Percentiles rank a stretch among this genome's conserved stretches.
phyloP scores from a whole-genome alignment of 1,140 invertebrate genomes.

The Tetragnatha versicolor region DNA sequence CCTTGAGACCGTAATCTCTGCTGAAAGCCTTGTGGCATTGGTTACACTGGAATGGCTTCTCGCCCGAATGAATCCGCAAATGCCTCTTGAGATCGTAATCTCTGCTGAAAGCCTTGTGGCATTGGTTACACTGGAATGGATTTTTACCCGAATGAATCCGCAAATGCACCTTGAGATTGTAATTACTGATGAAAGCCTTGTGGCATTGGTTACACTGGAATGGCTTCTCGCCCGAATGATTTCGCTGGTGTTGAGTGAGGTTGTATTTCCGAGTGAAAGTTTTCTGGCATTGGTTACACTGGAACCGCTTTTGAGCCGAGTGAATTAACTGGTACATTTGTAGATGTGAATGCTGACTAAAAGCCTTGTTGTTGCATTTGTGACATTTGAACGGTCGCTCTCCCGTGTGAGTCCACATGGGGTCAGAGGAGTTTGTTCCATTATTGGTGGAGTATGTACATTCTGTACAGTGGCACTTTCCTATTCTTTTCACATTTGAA shows the following conservation, averaged over 20 bases:
- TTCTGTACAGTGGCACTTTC: no score
- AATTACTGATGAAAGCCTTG: slow-evolving; percentile 66
- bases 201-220: neutral
- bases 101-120: slow-evolving; percentile 69
- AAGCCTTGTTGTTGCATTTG: no score
- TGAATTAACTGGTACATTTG: no score
- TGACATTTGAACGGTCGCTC: no score
- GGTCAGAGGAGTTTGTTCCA: no score
- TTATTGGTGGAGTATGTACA: no score
- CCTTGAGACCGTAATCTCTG: neutral
- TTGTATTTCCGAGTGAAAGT: slow-evolving; percentile 64
- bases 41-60: neutral
- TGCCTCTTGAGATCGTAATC: slow-evolving; percentile 68
- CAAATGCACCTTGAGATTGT: slow-evolving; percentile 70
- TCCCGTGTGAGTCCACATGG: no score
- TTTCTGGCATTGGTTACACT: slow-evolving; percentile 59
- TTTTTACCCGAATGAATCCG: slow-evolving; percentile 97
- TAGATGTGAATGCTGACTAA: no score
- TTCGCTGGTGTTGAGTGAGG: neutral
- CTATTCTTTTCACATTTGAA: no score
- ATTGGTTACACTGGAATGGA: slow-evolving; percentile 73
- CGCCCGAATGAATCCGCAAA: neutral
- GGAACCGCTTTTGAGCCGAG: no score
- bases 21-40: neutral
- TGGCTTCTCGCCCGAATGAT: slow-evolving; percentile 60